Percentiles rank a stretch among this genome's conserved stretches.
These are phyloP conservation scores for Pygoscelis adeliae DNA, from an alignment of 2,113 vertebrate genomes.

Conservation along the genomic window DNA sequence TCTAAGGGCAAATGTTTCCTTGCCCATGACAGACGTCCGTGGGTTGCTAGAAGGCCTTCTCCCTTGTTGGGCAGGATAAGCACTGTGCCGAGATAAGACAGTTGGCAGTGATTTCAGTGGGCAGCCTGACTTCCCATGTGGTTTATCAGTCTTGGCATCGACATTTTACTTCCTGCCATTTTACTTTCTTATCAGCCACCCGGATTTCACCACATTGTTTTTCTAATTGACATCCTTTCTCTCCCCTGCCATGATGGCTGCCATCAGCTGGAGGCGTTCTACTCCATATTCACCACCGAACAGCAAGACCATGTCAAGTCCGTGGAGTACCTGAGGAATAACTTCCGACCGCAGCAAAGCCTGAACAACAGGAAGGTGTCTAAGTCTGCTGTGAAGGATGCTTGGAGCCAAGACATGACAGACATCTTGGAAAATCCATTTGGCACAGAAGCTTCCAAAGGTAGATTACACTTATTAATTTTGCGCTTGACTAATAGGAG, in stretches of 20 bases:
- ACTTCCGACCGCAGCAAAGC: conserved; percentile 90
- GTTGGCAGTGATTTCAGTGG: conserved; percentile 38
- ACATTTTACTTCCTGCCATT: conserved; percentile 19
- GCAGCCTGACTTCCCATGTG: conserved; percentile 29
- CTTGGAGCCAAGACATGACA: conserved; percentile 88
- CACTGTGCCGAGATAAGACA: background rate
- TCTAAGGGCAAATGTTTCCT: background rate
- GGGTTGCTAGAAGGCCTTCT: background rate
- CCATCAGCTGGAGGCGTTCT: conserved; percentile 92
- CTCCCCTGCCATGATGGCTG: background rate
- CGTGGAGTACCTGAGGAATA: conserved; percentile 94
- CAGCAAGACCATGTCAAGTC: conserved; percentile 98
- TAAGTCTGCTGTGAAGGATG: conserved; percentile 92
- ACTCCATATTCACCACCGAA: conserved; percentile 98
- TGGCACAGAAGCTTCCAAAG: conserved; percentile 92
- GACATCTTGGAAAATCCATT: conserved; percentile 84
- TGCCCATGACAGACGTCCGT: background rate
- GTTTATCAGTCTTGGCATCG: conserved; percentile 45
- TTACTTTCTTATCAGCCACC: conserved; percentile 32
- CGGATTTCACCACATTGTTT: conserved; percentile 39
- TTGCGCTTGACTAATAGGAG: background rate
- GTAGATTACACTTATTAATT: conserved; percentile 59
- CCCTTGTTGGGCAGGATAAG: conserved; percentile 33
- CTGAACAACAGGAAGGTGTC: conserved; percentile 87
- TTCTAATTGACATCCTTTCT: conserved; percentile 61